Evolutionary conservation across 2,888 invertebrate genomes (phyloP).

Genomic region (Dilophus febrilis): DNA sequence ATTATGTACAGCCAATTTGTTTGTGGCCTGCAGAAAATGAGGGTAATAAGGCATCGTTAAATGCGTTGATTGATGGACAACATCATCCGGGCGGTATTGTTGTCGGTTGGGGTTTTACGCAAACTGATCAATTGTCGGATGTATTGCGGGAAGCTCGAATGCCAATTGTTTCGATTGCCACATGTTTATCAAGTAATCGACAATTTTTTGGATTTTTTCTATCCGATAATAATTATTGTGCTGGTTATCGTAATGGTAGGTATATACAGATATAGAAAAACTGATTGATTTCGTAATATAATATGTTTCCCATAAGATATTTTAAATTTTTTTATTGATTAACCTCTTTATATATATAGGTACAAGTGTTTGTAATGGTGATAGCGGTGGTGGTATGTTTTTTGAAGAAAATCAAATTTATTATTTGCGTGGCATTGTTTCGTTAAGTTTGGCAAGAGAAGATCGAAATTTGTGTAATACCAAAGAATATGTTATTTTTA

Average conservation of each 20-base stretch:
- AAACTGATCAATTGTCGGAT: slow-evolving; percentile 16
- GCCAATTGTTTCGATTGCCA: slow-evolving; percentile 20
- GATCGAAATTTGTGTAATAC: slow-evolving; percentile 29
- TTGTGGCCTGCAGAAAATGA: slow-evolving; percentile 21
- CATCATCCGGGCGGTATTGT: slow-evolving; percentile 17
- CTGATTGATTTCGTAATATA: background rate
- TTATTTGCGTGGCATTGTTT: slow-evolving; percentile 12
- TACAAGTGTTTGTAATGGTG: slow-evolving; percentile 35
- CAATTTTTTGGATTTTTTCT: slow-evolving; percentile 9
- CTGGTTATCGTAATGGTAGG: slow-evolving; percentile 11
- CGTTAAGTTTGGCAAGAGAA: slow-evolving; percentile 8
- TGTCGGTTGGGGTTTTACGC: slow-evolving; percentile 28
- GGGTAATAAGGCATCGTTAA: slow-evolving; percentile 8
- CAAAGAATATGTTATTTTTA: slow-evolving; percentile 30
- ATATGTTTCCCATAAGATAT: slow-evolving; percentile 7
- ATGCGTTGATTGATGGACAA: slow-evolving; percentile 7
- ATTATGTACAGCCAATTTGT: slow-evolving; percentile 28
- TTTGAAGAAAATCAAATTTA: slow-evolving; percentile 14
- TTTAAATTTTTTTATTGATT: slow-evolving; percentile 4
- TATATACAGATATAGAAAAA: background rate
- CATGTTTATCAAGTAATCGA: slow-evolving; percentile 16
- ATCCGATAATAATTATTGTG: slow-evolving; percentile 9
- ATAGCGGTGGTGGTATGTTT: slow-evolving; percentile 34
- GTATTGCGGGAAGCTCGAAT: slow-evolving; percentile 19
- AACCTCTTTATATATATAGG: slow-evolving; percentile 13